Conservation (phyloP, 2,797 vertebrate species). For the Tragopan temminckii region DNA sequence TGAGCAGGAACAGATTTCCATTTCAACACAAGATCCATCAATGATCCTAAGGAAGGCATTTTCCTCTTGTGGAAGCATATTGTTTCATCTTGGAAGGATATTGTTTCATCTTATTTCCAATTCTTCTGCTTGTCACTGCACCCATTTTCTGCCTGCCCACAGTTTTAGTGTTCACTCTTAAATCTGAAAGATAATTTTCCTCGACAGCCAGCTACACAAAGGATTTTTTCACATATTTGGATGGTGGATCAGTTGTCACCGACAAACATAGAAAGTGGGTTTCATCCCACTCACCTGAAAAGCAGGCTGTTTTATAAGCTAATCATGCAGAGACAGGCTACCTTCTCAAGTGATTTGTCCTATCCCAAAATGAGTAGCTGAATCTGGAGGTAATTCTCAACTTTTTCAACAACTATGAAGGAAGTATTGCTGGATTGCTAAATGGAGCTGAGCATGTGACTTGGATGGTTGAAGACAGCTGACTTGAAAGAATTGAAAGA, state of each 20-base stretch:
- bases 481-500: background rate
- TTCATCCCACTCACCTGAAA: background rate
- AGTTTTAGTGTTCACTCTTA: background rate
- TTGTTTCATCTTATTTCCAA: background rate
- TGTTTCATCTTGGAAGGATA: background rate
- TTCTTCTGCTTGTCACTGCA: background rate
- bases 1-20: background rate
- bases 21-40: background rate
- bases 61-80: background rate
- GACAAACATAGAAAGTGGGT: background rate
- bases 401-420: background rate
- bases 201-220: background rate
- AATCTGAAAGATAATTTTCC: background rate
- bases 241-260: background rate
- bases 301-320: background rate
- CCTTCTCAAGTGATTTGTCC: background rate
- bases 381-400: background rate
- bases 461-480: background rate
- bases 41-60: background rate
- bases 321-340: background rate
- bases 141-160: background rate
- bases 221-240: background rate
- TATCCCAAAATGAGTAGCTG: background rate
- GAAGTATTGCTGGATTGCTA: background rate
- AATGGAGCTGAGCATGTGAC: background rate